A percentile compares a stretch with the other conserved stretches of the same genome.
Evolutionary conservation across 2,113 vertebrate species (phyloP).

Genomic region (Bubalus kerabau): DNA sequence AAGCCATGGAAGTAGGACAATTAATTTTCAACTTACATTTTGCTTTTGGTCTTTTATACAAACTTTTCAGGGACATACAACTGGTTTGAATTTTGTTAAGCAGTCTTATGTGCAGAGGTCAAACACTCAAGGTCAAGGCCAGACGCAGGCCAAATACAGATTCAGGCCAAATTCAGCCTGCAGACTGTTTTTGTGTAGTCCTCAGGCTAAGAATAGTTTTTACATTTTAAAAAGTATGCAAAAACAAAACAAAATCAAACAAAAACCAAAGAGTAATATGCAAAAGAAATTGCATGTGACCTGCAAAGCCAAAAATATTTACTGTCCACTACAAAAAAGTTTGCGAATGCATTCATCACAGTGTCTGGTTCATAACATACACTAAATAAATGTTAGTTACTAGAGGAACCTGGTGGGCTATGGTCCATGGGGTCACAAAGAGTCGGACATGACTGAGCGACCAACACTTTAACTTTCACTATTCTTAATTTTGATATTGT

Average conservation of each 20-base stretch:
- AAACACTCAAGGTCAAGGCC: neutral
- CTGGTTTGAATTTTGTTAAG: constrained; percentile 9
- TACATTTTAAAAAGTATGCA: neutral
- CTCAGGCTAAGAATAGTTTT: neutral
- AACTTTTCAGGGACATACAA: neutral
- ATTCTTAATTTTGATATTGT: neutral
- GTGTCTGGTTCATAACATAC: neutral
- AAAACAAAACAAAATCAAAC: neutral
- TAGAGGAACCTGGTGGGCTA: neutral
- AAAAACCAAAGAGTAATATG: neutral
- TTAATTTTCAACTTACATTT: neutral
- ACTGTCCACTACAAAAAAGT: neutral
- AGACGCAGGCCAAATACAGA: neutral
- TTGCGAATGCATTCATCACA: neutral
- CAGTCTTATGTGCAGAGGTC: neutral
- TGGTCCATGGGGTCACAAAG: neutral
- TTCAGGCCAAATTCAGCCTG: neutral
- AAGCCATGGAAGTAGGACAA: constrained; percentile 3
- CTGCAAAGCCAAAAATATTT: neutral
- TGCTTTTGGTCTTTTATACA: neutral
- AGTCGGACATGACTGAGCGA: neutral
- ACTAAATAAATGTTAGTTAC: neutral
- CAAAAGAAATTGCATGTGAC: neutral
- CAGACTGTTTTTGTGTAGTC: neutral
- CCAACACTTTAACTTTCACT: neutral